Conservation (phyloP, 23 tunicate species). For the Diplosoma virens region DNA sequence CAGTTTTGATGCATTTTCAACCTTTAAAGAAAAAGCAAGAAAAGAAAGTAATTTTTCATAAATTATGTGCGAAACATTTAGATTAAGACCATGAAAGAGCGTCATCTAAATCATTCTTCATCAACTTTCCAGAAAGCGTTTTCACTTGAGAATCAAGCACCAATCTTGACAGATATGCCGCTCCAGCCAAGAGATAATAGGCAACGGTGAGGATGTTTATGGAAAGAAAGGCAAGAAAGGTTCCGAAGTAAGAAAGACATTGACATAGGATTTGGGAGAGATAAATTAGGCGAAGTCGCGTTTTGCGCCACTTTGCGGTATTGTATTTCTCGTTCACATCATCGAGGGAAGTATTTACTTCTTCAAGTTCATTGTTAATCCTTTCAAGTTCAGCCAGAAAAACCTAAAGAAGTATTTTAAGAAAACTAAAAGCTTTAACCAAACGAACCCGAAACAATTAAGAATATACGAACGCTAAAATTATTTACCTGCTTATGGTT, state of each 20-base stretch:
- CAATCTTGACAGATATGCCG: slow-evolving; percentile 23
- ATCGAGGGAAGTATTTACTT: slow-evolving; percentile 9
- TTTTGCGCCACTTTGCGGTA: slow-evolving; percentile 8
- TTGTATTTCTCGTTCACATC: slow-evolving; percentile 17
- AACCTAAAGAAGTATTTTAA: slow-evolving; percentile 13
- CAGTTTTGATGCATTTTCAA: no score
- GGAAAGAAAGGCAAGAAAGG: slow-evolving; percentile 33
- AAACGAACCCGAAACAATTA: not conserved
- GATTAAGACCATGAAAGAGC: slow-evolving; percentile 6
- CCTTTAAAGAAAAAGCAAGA: no score
- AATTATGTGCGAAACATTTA: no score
- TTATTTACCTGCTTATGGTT: slow-evolving; percentile 44
- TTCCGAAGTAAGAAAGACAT: slow-evolving; percentile 18
- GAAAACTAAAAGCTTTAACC: not conserved
- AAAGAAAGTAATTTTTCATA: no score
- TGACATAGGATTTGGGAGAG: slow-evolving; percentile 18
- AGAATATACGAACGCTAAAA: not conserved
- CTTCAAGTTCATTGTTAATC: slow-evolving; percentile 28
- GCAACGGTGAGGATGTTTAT: slow-evolving; percentile 24
- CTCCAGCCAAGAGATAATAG: slow-evolving; percentile 21
- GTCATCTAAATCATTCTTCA: slow-evolving; percentile 3
- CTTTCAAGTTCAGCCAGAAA: slow-evolving; percentile 45
- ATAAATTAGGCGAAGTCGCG: slow-evolving; percentile 16
- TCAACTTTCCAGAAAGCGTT: not conserved
- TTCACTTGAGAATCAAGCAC: slow-evolving; percentile 23